Percentiles rank a stretch among this genome's conserved stretches.
Conservation (phyloP, 2,888 invertebrate genomes). For the Drosophila recens region DNA sequence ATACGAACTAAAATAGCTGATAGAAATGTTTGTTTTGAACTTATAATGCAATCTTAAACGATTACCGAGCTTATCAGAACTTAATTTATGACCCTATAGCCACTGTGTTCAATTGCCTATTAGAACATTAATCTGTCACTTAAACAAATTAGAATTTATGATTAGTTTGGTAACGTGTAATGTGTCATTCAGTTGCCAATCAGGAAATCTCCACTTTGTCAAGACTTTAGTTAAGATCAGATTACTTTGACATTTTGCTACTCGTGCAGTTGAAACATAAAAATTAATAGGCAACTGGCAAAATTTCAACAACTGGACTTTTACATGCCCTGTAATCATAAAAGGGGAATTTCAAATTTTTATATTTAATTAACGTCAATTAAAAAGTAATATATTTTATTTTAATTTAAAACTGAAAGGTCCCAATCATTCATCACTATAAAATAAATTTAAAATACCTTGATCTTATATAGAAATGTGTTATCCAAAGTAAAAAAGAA, state of each 20-base stretch:
- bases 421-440: too few relatives aligned
- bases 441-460: too few relatives aligned
- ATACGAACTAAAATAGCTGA: neutral
- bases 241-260: neutral
- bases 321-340: neutral
- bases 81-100: slow-evolving; percentile 8
- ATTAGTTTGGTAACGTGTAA: neutral
- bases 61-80: slow-evolving; percentile 11
- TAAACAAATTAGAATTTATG: slow-evolving; percentile 13
- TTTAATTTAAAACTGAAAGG: too few relatives aligned
- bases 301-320: neutral
- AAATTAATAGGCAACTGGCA: neutral
- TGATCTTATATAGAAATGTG: too few relatives aligned
- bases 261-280: neutral
- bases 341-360: neutral
- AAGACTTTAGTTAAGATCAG: slow-evolving; percentile 11
- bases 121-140: slow-evolving; percentile 17
- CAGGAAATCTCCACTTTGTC: slow-evolving; percentile 6
- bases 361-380: too few relatives aligned
- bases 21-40: slow-evolving; percentile 5
- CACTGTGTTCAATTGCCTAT: slow-evolving; percentile 14
- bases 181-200: slow-evolving; percentile 6
- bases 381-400: too few relatives aligned
- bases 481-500: neutral
- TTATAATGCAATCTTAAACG: slow-evolving; percentile 7